Evolutionary conservation across 2,888 invertebrate species (phyloP), one percentile per base, ranked within the genome.

Genomic region (Rhopalosiphum nymphaeae): DNA sequence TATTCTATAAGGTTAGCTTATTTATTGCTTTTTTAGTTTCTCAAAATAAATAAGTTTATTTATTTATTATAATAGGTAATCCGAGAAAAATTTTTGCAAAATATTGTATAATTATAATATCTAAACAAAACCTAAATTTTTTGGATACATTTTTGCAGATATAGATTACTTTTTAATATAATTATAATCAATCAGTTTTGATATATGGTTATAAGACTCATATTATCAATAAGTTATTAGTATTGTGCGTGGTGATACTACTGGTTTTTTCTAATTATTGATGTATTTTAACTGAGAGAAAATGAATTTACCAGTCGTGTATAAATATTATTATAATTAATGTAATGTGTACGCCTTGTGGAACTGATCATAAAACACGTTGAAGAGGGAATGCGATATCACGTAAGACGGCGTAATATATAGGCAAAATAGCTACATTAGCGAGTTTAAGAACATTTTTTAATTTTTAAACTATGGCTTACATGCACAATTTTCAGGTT

Each of bases 381-480:
- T 11, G 3, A 67, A n/a, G 5, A n/a, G 9, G 1, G 13, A 67
- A 67, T n/a, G n/a, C 1, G 29, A 36, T n/a, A 13, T 36, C 1
- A 16, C 21, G 36, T 36, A 21, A 9, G 21, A 78, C 78, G 78
- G 78, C 7, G 78, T 36, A 25, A 21, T 13, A 13, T 3, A 78
- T 78, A 78, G 78, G 21, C 36, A 78, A 78, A 78, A 36, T 78
- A 78, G 78, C 36, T 78, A 78, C 78, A 36, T 78, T 21, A 21
- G 36, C 1, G 78, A 78, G 36, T 78, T 21, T 21, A 2, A 78
- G 21, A 9, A 42, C 21, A 78, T 9, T 3, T 21, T 9, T 3
- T 21, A 0, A 36, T 9, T 36, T 36, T 2, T 36, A 9, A 78
- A 78, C 36, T 21, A 2, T 0, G 1, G 2, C 0, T 25, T 21